phyloP scores from a whole-genome alignment of 2,797 vertebrate genomes.

The Percopsis omiscomaycus region DNA sequence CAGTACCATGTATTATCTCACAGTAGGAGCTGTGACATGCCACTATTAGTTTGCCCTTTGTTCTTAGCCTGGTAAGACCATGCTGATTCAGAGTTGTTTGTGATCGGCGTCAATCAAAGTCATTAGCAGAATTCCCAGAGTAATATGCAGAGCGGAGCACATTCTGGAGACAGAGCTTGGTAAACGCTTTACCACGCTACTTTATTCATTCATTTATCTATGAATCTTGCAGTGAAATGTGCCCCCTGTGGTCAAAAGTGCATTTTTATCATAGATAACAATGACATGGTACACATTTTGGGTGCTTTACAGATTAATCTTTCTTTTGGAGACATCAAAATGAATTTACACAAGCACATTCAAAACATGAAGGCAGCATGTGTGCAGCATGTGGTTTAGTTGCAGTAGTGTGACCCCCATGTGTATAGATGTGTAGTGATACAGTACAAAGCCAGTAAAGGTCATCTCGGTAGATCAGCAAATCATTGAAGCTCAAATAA shows the following conservation, averaged over 20 bases:
- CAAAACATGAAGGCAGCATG: not conserved
- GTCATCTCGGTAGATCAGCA: conserved; percentile 3
- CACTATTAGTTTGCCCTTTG: not conserved
- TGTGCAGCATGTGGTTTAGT: not conserved
- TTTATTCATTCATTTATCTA: no score
- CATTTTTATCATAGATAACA: not conserved
- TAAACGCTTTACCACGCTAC: no score
- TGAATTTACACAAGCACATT: not conserved
- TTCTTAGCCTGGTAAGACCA: not conserved
- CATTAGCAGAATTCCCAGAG: no score
- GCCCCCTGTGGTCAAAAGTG: not conserved
- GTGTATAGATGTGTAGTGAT: conserved; percentile 1
- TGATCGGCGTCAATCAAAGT: no score
- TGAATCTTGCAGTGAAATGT: not conserved
- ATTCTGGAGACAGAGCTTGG: no score
- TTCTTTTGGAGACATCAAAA: not conserved
- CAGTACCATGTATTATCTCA: not conserved
- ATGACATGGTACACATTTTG: not conserved
- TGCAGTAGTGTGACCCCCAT: not conserved
- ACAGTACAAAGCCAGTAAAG: conserved; percentile 1
- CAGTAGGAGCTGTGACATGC: not conserved
- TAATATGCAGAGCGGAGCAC: no score
- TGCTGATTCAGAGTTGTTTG: no score
- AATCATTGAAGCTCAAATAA: conserved; percentile 2
- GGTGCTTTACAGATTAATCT: no score